These are phyloP conservation scores for Vespertilio murinus DNA, from an alignment of 2,797 vertebrate genomes.

Conservation along the genomic window DNA sequence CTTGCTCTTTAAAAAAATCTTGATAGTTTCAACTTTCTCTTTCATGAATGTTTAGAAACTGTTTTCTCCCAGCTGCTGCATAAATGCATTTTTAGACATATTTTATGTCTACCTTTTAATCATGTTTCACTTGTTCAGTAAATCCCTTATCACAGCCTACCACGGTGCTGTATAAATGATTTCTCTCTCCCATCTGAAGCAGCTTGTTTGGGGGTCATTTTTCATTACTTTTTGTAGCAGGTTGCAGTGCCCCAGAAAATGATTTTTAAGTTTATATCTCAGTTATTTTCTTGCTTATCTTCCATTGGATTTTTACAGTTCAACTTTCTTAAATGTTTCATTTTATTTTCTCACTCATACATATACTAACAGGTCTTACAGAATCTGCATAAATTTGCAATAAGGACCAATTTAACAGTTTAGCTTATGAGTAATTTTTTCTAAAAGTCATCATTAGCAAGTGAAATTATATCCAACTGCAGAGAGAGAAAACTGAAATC, in stretches of 20 bases:
- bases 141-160: neutral
- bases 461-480: conserved; percentile 2
- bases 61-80: neutral
- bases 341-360: neutral
- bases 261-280: neutral
- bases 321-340: neutral
- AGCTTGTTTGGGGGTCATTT: neutral
- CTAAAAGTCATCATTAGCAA: conserved; percentile 15
- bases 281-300: conserved; percentile 1
- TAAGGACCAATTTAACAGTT: neutral
- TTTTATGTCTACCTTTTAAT: neutral
- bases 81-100: conserved; percentile 20
- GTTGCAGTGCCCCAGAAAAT: neutral
- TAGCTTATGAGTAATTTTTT: neutral
- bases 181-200: neutral
- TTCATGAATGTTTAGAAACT: neutral
- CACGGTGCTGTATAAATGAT: neutral
- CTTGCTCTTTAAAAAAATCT: neutral
- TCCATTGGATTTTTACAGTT: neutral
- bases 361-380: neutral
- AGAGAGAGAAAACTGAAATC: neutral
- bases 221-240: neutral
- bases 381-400: conserved; percentile 10
- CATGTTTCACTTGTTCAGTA: neutral
- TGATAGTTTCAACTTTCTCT: neutral